A percentile compares a stretch with the other conserved stretches of the same genome.
Evolutionary conservation across 2,113 vertebrate genomes (phyloP).

Genomic region (Shinisaurus crocodilurus): DNA sequence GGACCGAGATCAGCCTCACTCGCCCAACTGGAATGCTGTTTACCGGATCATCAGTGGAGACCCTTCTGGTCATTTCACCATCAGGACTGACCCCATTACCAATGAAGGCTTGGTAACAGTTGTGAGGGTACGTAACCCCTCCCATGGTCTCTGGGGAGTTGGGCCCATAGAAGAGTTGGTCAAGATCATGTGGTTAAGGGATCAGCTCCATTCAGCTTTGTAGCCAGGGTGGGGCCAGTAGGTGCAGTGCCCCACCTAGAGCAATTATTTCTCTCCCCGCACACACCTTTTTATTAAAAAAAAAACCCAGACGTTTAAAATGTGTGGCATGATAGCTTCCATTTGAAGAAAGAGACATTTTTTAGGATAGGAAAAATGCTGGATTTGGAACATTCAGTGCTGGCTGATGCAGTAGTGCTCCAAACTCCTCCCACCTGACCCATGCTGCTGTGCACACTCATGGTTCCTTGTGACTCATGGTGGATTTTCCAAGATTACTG

Average conservation of each 20-base stretch:
- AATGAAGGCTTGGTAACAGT: conserved; percentile 95
- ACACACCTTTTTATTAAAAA: background rate
- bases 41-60: conserved; percentile 96
- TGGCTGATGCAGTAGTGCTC: background rate
- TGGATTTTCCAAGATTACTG: background rate
- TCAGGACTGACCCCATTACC: conserved; percentile 90
- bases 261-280: background rate
- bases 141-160: background rate
- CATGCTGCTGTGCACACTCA: no score
- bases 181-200: background rate
- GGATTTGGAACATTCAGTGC: background rate
- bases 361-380: background rate
- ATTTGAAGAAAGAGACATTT: background rate
- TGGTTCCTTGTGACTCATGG: background rate
- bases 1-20: conserved; percentile 92
- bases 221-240: background rate
- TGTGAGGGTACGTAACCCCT: conserved; percentile 84
- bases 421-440: background rate
- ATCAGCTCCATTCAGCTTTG: background rate
- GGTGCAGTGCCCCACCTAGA: background rate
- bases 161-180: background rate
- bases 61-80: conserved; percentile 87
- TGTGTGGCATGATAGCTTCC: background rate
- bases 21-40: conserved; percentile 93
- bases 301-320: background rate